phyloP scores from a whole-genome alignment of 2,113 vertebrate genomes.

The Sterna hirundo region DNA sequence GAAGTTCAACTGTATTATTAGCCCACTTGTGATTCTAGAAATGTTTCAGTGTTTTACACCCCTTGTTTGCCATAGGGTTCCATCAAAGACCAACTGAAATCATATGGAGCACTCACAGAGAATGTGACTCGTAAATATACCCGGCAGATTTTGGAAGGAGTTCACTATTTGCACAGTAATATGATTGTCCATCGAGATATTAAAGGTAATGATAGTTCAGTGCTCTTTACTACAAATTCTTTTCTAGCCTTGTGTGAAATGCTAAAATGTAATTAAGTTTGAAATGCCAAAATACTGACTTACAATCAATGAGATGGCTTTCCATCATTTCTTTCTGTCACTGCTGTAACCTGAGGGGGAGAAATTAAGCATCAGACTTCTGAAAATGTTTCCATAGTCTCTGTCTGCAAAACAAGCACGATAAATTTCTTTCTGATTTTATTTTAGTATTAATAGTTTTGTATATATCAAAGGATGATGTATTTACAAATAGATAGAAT shows the following conservation, averaged over 20 bases:
- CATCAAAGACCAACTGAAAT: conserved; percentile 97
- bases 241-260: not conserved
- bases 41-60: not conserved
- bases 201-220: conserved; percentile 83
- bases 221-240: not conserved
- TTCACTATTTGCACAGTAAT: conserved; percentile 98
- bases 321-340: not conserved
- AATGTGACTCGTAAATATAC: conserved; percentile 97
- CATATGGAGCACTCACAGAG: conserved; percentile 96
- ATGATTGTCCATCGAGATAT: conserved; percentile 99
- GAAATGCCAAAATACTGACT: not conserved
- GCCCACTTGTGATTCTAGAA: not conserved
- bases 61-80: conserved; percentile 82
- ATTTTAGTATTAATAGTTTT: not conserved
- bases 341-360: not conserved
- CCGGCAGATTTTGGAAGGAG: conserved; percentile 95
- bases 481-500: not conserved
- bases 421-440: not conserved
- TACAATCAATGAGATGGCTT: not conserved
- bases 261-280: not conserved
- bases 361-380: not conserved
- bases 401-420: not conserved
- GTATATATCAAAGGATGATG: not conserved
- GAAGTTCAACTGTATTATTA: not conserved
- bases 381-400: not conserved